Evolutionary conservation across 2,113 vertebrate species (phyloP).

Genomic region (Poeciliopsis prolifica): DNA sequence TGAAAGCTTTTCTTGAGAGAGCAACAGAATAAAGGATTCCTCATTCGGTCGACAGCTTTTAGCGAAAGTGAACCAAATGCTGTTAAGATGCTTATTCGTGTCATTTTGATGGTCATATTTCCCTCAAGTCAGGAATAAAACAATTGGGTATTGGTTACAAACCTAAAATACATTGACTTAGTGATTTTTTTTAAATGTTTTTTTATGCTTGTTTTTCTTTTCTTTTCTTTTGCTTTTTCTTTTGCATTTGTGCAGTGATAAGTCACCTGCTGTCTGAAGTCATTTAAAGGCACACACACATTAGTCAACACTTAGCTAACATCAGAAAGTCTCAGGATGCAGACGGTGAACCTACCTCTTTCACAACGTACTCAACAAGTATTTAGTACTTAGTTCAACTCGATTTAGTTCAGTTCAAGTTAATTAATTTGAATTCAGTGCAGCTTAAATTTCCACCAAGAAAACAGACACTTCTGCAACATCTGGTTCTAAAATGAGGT

Average conservation of each 20-base stretch:
- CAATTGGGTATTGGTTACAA: slow-evolving; percentile 1
- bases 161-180: neutral
- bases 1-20: slow-evolving; percentile 36
- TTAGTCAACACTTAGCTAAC: neutral
- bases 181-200: neutral
- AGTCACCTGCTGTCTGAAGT: slow-evolving; percentile 1
- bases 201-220: neutral
- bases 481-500: slow-evolving; percentile 62
- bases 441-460: neutral
- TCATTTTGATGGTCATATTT: slow-evolving; percentile 77
- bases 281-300: neutral
- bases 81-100: slow-evolving; percentile 54
- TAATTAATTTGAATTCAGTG: neutral
- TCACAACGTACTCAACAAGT: neutral
- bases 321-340: slow-evolving; percentile 1
- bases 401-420: neutral
- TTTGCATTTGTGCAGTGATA: neutral
- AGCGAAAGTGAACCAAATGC: slow-evolving; percentile 28
- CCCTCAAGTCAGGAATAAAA: slow-evolving; percentile 61
- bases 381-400: neutral
- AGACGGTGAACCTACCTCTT: neutral
- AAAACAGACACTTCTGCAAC: slow-evolving; percentile 58
- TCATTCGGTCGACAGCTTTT: slow-evolving; percentile 38
- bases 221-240: neutral
- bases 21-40: slow-evolving; percentile 42